Evolutionary conservation across 1,140 invertebrate species (phyloP), one percentile per base, ranked within the genome.

Genomic region (Heliconius melpomene): DNA sequence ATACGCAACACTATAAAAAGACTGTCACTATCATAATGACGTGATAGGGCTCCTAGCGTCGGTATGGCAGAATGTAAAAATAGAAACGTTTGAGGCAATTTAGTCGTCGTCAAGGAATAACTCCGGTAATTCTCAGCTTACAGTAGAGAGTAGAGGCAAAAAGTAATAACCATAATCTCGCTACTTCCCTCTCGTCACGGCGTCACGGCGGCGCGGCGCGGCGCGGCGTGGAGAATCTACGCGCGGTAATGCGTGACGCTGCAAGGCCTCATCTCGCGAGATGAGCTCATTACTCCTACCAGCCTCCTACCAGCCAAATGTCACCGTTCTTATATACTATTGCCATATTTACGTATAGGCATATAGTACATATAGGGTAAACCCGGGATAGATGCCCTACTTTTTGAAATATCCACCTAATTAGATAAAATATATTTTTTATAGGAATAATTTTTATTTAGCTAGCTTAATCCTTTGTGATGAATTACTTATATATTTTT

Each of bases 91-190:
- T 16, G 20, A 60, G 54, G 20, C 26, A 29, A 66, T 23, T 29
- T 29, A 5, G 11, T 9, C 60, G 23, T 66, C 60, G 60, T 26
- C 75, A 20, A 50, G 16, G 23, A 71, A 60, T 32, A 77, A 71
- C 46, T 26, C 3, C 71, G 20, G 9, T 72, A 20, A 40, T 38
- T 60, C 60, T 16, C 2, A 66, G 26, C 60, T 29, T 66, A 29
- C n/a, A 26, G 54, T 29, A 13, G 57, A 40, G 36, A 32, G 18
- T 46, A 16, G 57, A 46, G 60, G 40, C 75, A 71, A 46, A 66
- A 77, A 77, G 75, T 71, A 77, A 77, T 77, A 77, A 46, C 75
- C 60, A 3, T 29, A 70, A 71, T 77, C 75, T 50, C 46, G 46
- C 54, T n/a, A 20, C 9, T 18, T 11, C 23, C 36, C 57, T 60